Percentiles rank a stretch among this genome's conserved stretches.
Conservation (phyloP, 2,113 vertebrate species). For the Poeciliopsis retropinna region DNA sequence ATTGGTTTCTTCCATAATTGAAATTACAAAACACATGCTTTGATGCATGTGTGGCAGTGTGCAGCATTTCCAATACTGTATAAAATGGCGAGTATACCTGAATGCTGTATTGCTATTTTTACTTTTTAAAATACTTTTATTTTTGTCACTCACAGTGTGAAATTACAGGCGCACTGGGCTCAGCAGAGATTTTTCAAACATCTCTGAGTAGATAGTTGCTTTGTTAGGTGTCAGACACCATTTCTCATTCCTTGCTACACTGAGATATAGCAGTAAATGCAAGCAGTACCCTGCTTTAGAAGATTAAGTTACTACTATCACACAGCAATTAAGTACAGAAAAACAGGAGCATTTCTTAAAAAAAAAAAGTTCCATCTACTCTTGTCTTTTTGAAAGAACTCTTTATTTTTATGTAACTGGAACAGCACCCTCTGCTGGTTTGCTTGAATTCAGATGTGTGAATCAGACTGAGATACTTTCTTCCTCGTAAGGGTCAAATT, state of each 20-base stretch:
- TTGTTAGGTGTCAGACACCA: too few relatives aligned
- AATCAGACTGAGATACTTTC: not conserved
- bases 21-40: not conserved
- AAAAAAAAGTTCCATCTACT: not conserved
- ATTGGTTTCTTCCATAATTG: not conserved
- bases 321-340: not conserved
- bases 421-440: constrained; percentile 2
- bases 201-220: too few relatives aligned
- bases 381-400: not conserved
- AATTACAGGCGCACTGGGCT: too few relatives aligned
- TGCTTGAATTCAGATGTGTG: not conserved
- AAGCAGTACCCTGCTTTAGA: not conserved
- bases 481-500: not conserved
- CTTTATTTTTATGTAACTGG: not conserved
- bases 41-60: too few relatives aligned
- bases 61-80: too few relatives aligned
- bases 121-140: too few relatives aligned
- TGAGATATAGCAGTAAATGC: not conserved
- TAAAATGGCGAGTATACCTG: too few relatives aligned
- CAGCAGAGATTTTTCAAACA: too few relatives aligned
- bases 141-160: too few relatives aligned
- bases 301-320: not conserved
- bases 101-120: too few relatives aligned
- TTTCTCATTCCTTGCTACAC: not conserved
- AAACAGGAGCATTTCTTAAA: too few relatives aligned